A percentile compares a stretch with the other conserved stretches of the same genome.
Evolutionary conservation across 1,140 invertebrate genomes (phyloP).

Genomic region (Cardiocondyla obscurior): DNA sequence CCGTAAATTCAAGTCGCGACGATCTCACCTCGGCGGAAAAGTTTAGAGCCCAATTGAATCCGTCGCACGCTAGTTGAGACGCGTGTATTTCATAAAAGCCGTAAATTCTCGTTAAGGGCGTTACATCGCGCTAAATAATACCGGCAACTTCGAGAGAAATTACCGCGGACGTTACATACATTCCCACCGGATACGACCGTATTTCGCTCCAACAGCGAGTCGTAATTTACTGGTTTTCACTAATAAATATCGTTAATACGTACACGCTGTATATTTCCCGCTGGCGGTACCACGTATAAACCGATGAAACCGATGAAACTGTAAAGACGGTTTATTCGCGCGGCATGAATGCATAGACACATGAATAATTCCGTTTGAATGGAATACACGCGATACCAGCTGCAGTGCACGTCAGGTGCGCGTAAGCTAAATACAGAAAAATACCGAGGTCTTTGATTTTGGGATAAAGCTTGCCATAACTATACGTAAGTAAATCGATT

Average conservation of each 20-base stretch:
- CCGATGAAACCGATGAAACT: constrained; percentile 5
- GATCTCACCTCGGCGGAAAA: background rate
- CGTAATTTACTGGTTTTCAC: constrained; percentile 37
- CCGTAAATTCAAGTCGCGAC: constrained; percentile 6
- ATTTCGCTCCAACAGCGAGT: constrained; percentile 35
- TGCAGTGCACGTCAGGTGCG: background rate
- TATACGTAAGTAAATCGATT: background rate
- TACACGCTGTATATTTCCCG: constrained; percentile 9
- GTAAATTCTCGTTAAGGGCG: constrained; percentile 45
- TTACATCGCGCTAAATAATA: constrained; percentile 33
- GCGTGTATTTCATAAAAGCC: background rate
- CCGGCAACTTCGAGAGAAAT: constrained; percentile 37
- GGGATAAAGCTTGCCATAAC: background rate
- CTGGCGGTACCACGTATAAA: background rate
- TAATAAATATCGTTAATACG: constrained; percentile 52
- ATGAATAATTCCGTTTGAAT: constrained; percentile 28
- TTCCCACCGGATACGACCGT: constrained; percentile 27
- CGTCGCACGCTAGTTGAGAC: background rate
- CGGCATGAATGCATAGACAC: background rate
- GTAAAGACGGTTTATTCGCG: constrained; percentile 10
- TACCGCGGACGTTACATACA: constrained; percentile 24
- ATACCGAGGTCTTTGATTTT: background rate
- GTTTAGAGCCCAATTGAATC: background rate
- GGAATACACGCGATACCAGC: background rate
- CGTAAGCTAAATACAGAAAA: background rate